A percentile compares a stretch with the other conserved stretches of the same genome.
These are phyloP conservation scores for Drosophila lini DNA, from an alignment of 1,140 invertebrate species.

Conservation along the genomic window DNA sequence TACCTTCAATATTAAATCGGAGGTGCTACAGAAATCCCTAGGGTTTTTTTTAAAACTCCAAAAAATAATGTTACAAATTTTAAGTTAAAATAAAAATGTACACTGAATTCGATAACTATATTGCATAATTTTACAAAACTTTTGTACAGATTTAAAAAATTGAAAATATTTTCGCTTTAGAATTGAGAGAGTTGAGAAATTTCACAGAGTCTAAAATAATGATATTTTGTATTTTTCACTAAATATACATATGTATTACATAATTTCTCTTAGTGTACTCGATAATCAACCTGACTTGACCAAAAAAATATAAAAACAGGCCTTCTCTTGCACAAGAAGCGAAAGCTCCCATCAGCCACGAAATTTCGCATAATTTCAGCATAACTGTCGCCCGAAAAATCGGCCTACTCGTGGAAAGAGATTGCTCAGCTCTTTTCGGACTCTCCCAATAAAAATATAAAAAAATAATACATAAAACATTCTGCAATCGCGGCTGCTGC, in stretches of 20 bases:
- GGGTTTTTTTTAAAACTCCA: no score
- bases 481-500: constrained; percentile 51
- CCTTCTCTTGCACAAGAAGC: constrained; percentile 55
- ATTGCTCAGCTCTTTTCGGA: constrained; percentile 19
- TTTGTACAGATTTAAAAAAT: no score
- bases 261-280: neutral
- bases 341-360: constrained; percentile 50
- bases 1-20: neutral
- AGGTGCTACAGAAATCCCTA: no score
- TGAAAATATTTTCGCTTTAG: no score
- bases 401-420: constrained; percentile 12
- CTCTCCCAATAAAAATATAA: constrained; percentile 2
- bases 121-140: no score
- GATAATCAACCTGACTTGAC: constrained; percentile 39
- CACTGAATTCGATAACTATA: no score
- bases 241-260: no score
- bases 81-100: no score
- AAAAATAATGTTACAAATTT: no score
- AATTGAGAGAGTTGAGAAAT: no score
- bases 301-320: constrained; percentile 28
- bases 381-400: constrained; percentile 34
- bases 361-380: constrained; percentile 70
- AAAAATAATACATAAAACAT: constrained; percentile 3
- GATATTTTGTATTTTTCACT: neutral
- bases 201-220: neutral